Base-by-base conservation (phyloP, 2,888 invertebrate species). In the Hyposoter didymator region DNA sequence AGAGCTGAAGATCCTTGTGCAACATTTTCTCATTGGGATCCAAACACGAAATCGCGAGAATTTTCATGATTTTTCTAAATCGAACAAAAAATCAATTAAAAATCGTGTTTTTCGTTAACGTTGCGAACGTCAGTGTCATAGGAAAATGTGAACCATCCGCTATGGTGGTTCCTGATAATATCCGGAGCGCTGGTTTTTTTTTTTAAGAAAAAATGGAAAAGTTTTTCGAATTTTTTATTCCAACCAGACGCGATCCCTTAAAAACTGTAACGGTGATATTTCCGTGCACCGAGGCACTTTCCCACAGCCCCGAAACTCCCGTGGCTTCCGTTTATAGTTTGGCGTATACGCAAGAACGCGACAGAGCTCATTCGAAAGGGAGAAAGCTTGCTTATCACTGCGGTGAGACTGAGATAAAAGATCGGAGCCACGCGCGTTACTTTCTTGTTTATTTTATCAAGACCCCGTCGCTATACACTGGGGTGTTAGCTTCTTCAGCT, bases 391-490 rank as follows among this genome's bases (percentile, higher is more conserved):
- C 82, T 79, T 82, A 79, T 82, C 82, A 66, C 78, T 72, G 39
- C 39, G 66, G 82, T 66, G 43, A 76, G 85, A 83, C 67, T 55
- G 76, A 79, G 79, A 86, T 67, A 86, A 84, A 82, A 83, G 78
- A 81, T 84, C 70, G 66, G 67, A 80, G 84, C 82, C 70, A 83
- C 85, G 79, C 84, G 83, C 82, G 69, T 84, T 86, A 85, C 76
- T 69, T 74, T 70, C 70, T 47, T 88, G 88, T 87, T 88, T 88
- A 85, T 88, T 88, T 88, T 86, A 88, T 81, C 86, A 88, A 88
- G 85, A 81, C 87, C 85, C 78, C 86, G 69, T 84, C 75, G 86
- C 59, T 85, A 67, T 73, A 70, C 67, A 67, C 47, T 80, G n/a
- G 79, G 79, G 74, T 81, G 82, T 52, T 76, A 83, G 83, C 78